phyloP scores from a whole-genome alignment of 2,797 vertebrate genomes.

The Micromesistius poutassou region DNA sequence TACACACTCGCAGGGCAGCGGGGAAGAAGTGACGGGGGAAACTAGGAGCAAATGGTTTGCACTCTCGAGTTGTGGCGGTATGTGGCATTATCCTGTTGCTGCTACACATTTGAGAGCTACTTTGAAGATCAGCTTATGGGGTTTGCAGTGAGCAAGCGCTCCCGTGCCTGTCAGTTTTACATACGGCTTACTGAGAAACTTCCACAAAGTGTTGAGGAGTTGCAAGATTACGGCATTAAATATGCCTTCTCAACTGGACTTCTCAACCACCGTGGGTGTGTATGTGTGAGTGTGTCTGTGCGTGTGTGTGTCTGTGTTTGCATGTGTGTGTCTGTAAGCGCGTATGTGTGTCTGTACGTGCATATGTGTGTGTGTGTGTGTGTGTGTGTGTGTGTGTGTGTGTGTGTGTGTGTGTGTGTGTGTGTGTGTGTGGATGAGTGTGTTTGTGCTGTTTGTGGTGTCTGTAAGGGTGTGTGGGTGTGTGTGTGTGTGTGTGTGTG shows the following conservation, averaged over 20 bases:
- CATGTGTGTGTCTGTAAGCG: too few relatives aligned
- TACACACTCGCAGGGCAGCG: background rate
- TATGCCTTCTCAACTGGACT: slow-evolving; percentile 26
- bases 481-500: background rate
- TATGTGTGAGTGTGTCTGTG: background rate
- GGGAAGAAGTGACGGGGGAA: slow-evolving; percentile 43
- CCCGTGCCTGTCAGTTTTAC: slow-evolving; percentile 62
- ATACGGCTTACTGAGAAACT: slow-evolving; percentile 66
- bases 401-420: background rate
- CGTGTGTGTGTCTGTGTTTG: background rate
- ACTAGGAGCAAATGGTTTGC: slow-evolving; percentile 41
- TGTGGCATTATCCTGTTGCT: slow-evolving; percentile 69
- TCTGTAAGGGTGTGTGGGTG: background rate
- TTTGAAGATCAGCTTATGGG: slow-evolving; percentile 70
- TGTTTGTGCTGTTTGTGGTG: slow-evolving; percentile 14
- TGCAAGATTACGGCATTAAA: slow-evolving; percentile 68
- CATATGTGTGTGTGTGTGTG: too few relatives aligned
- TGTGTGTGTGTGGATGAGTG: background rate
- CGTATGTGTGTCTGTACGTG: too few relatives aligned
- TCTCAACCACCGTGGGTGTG: background rate
- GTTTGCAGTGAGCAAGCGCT: slow-evolving; percentile 64
- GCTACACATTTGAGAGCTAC: slow-evolving; percentile 61
- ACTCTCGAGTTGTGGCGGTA: slow-evolving; percentile 42
- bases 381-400: background rate
- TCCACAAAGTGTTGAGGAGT: slow-evolving; percentile 62